Conservation (phyloP, 2,113 vertebrate genomes). For the Rhadina sibilatrix region DNA sequence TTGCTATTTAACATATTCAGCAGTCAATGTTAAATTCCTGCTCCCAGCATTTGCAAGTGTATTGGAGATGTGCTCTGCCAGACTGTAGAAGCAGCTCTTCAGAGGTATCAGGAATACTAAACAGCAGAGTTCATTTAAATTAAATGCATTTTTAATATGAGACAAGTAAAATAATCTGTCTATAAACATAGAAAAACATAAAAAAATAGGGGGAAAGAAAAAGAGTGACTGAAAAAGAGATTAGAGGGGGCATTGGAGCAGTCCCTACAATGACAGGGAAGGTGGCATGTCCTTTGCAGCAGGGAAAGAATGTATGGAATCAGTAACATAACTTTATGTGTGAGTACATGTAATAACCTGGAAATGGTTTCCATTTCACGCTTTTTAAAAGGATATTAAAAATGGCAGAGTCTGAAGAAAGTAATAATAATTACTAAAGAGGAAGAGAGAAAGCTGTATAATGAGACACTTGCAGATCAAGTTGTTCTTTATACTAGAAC, state of each 20-base stretch:
- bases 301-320: not conserved
- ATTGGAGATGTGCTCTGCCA: not conserved
- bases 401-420: not conserved
- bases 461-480: not conserved
- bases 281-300: rapidly evolving
- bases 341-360: not conserved
- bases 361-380: not conserved
- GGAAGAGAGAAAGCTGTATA: not conserved
- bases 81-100: not conserved
- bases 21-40: not conserved
- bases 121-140: not conserved
- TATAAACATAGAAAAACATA: not conserved
- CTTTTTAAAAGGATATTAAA: not conserved
- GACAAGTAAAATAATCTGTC: not conserved
- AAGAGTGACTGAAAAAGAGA: not conserved
- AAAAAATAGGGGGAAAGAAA: not conserved
- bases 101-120: not conserved
- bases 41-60: not conserved
- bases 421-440: not conserved
- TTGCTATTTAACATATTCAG: not conserved
- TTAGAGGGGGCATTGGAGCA: not conserved
- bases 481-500: not conserved
- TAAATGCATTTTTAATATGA: not conserved
- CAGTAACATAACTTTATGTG: not conserved
- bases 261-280: not conserved